phyloP scores from a whole-genome alignment of 2,888 invertebrate genomes.

The Diarsia rubi region DNA sequence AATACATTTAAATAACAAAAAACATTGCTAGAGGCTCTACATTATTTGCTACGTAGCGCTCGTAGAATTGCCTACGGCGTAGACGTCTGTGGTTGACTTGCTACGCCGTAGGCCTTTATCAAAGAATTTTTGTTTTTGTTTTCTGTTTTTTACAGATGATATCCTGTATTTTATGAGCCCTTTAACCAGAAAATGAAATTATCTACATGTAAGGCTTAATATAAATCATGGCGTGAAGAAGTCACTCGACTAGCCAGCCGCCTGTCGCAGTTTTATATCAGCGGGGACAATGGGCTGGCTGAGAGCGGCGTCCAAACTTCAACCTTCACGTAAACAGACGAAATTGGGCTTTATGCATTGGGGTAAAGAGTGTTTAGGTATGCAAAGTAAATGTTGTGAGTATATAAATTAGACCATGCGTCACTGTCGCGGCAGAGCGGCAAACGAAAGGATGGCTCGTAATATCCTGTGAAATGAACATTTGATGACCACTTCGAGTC shows the following conservation, averaged over 20 bases:
- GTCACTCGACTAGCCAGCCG: constrained; percentile 74
- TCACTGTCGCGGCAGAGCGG: constrained; percentile 82
- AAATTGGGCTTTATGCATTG: constrained; percentile 72
- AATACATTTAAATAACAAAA: background rate
- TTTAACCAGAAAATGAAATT: constrained; percentile 62
- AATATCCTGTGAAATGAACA: constrained; percentile 87
- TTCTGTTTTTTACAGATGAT: background rate
- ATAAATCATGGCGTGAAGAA: constrained; percentile 79
- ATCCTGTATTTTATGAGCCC: constrained; percentile 29
- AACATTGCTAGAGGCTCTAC: background rate
- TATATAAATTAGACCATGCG: constrained; percentile 86
- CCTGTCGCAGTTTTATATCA: constrained; percentile 82
- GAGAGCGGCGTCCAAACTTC: constrained; percentile 73
- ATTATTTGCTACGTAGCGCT: constrained; percentile 21
- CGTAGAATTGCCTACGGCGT: constrained; percentile 58
- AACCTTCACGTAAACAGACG: constrained; percentile 48
- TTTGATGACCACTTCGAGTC: constrained; percentile 81
- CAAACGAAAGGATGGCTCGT: constrained; percentile 80
- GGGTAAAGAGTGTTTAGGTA: constrained; percentile 64
- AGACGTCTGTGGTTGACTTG: constrained; percentile 21
- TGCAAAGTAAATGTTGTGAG: constrained; percentile 71
- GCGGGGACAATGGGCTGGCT: constrained; percentile 81
- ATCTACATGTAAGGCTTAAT: constrained; percentile 67
- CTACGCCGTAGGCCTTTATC: constrained; percentile 47
- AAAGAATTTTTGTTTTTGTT: background rate